Evolutionary conservation across 1,140 invertebrate species (phyloP).

Genomic region (Bombyx mori): DNA sequence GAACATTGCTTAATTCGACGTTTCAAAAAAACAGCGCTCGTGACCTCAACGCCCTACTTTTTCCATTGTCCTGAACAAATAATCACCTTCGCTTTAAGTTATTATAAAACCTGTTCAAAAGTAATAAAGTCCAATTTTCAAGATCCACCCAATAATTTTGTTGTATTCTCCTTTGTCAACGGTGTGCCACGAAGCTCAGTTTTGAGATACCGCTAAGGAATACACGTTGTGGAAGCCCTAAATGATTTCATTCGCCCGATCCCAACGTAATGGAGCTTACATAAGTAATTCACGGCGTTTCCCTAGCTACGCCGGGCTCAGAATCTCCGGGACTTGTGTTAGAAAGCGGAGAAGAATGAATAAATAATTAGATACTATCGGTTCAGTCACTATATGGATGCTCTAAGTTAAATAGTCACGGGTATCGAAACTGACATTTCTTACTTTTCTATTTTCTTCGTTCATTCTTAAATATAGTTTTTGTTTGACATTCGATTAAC

Average conservation of each 20-base stretch:
- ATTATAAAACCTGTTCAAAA: constrained; percentile 1
- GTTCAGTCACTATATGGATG: neutral
- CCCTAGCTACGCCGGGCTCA: constrained; percentile 16
- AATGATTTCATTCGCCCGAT: constrained; percentile 2
- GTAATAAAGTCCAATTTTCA: no score
- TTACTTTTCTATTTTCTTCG: neutral
- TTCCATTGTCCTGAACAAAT: constrained; percentile 10
- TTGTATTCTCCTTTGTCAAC: no score
- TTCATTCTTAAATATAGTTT: neutral
- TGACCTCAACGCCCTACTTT: constrained; percentile 29
- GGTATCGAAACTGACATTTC: neutral
- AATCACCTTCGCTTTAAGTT: neutral
- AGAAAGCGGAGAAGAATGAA: constrained; percentile 23
- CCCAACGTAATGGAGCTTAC: constrained; percentile 19
- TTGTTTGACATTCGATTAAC: neutral
- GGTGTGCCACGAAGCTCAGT: no score
- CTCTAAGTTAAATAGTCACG: neutral
- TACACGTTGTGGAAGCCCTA: no score
- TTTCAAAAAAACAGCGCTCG: constrained; percentile 9
- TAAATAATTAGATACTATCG: constrained; percentile 19
- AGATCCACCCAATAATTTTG: no score
- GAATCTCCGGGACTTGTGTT: constrained; percentile 11
- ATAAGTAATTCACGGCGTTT: constrained; percentile 27
- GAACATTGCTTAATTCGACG: neutral
- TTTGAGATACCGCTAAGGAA: no score